Conservation (phyloP, 2,113 vertebrate species). For the Heteronetta atricapilla region DNA sequence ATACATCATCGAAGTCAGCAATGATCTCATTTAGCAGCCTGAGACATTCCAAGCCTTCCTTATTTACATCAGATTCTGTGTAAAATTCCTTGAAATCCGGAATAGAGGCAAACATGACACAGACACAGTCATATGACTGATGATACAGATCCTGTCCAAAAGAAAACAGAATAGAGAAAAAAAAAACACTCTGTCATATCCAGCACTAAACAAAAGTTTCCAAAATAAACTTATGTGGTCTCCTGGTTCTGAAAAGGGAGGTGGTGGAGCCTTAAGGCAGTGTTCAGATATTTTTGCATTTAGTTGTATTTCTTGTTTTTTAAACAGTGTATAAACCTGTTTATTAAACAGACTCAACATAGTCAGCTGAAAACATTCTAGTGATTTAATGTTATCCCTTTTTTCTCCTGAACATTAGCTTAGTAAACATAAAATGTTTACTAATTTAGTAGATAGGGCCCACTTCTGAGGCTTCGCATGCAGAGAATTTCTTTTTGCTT, state of each 20-base stretch:
- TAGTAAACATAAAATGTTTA: background rate
- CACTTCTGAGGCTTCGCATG: background rate
- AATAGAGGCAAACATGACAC: constrained; percentile 98
- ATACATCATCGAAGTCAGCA: constrained; percentile 97
- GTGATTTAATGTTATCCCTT: background rate
- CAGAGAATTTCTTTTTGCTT: background rate
- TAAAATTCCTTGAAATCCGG: constrained; percentile 99
- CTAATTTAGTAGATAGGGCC: background rate
- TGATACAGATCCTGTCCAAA: constrained; percentile 91
- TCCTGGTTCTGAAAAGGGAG: background rate
- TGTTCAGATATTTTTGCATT: background rate
- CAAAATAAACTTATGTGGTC: background rate
- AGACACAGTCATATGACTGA: constrained; percentile 96
- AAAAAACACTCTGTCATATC: background rate
- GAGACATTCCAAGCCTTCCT: constrained; percentile 96
- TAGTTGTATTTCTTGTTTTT: background rate
- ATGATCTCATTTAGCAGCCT: constrained; percentile 96
- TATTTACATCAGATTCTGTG: constrained; percentile 97
- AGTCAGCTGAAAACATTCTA: background rate
- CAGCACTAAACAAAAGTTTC: background rate
- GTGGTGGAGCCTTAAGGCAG: background rate
- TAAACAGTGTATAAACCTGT: background rate
- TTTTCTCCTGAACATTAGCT: background rate
- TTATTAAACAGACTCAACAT: background rate
- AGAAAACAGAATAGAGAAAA: background rate